phyloP scores from a whole-genome alignment of 2,797 vertebrate genomes.

The Carapus acus region DNA sequence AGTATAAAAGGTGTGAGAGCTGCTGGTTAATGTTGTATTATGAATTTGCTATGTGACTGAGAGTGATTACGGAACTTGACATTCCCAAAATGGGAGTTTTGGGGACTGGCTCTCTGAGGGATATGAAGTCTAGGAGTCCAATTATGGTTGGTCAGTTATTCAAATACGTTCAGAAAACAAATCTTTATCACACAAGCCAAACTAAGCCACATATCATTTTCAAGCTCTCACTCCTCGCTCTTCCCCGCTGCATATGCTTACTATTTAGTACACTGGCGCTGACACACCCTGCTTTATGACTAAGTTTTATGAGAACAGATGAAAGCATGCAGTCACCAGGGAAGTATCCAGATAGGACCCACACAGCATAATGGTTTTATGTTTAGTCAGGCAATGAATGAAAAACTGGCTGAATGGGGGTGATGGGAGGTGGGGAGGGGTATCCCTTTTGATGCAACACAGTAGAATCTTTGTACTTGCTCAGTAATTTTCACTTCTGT shows the following conservation, averaged over 20 bases:
- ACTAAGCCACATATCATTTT: conserved; percentile 33
- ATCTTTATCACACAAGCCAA: conserved; percentile 29
- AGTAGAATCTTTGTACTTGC: conserved; percentile 32
- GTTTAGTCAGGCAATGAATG: conserved; percentile 30
- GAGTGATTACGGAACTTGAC: too few species aligned
- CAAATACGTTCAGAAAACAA: conserved; percentile 11
- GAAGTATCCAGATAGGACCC: conserved; percentile 52
- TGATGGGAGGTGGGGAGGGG: conserved; percentile 32
- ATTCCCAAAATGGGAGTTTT: conserved; percentile 36
- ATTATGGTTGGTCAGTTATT: conserved; percentile 8
- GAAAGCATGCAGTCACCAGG: conserved; percentile 66
- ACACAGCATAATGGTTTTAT: conserved; percentile 37
- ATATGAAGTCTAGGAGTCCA: conserved; percentile 22
- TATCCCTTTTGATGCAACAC: conserved; percentile 30
- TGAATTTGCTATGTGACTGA: too few species aligned
- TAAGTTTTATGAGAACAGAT: conserved; percentile 68
- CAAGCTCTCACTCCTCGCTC: conserved; percentile 1
- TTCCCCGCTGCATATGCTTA: conserved; percentile 55
- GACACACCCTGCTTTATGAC: conserved; percentile 71
- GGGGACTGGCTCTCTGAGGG: conserved; percentile 30
- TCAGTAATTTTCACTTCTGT: conserved; percentile 30
- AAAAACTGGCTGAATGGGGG: conserved; percentile 18
- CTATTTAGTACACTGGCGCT: conserved; percentile 59
- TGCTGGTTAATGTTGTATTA: too few species aligned
- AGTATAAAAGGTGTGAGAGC: too few species aligned